phyloP scores from a whole-genome alignment of 2,797 vertebrate genomes.

The Crax fasciolata region DNA sequence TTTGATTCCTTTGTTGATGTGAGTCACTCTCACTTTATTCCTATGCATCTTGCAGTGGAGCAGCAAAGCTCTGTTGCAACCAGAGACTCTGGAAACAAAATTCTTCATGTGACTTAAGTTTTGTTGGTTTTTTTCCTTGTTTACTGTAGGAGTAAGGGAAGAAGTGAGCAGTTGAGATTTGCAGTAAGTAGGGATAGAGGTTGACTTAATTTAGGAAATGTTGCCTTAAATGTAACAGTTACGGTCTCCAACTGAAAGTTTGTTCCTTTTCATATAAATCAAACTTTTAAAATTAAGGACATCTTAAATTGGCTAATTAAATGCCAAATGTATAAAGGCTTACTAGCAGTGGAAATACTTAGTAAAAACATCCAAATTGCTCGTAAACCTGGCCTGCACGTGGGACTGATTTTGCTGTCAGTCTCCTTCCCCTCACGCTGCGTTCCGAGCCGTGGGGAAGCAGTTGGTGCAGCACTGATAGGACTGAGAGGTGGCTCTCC shows the following conservation, averaged over 20 bases:
- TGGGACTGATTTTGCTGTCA: background rate
- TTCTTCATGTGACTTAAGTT: background rate
- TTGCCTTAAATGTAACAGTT: background rate
- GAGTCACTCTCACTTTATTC: background rate
- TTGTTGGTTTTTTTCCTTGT: background rate
- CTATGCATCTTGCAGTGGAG: background rate
- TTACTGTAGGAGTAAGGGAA: background rate
- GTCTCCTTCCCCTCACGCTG: background rate
- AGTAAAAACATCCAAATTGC: background rate
- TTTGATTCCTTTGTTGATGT: fast-evolving
- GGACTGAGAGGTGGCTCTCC: background rate
- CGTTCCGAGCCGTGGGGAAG: fast-evolving
- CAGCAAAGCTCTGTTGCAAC: background rate
- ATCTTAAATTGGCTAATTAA: background rate
- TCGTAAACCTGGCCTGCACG: background rate
- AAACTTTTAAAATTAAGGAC: background rate
- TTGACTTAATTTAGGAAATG: background rate
- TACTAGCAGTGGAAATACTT: background rate
- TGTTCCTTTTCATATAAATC: background rate
- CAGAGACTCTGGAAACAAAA: background rate
- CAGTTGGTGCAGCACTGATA: fast-evolving
- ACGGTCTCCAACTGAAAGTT: fast-evolving
- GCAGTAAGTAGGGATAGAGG: background rate
- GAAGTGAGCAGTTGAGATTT: background rate
- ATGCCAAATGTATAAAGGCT: background rate